phyloP scores from a whole-genome alignment of 1,140 invertebrate genomes.

The Ganaspis sp. region DNA sequence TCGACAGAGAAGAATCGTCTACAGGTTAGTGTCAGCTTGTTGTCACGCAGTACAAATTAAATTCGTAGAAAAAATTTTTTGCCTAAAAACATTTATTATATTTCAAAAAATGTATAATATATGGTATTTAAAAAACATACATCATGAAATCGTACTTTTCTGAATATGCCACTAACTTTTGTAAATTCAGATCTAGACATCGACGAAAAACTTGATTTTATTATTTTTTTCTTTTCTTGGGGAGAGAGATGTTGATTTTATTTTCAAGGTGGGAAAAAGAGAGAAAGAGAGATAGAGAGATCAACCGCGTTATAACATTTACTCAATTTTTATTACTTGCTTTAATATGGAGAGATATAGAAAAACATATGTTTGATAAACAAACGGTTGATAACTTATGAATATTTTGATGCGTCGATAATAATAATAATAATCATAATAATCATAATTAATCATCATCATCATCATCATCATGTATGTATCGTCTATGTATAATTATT shows the following conservation, averaged over 20 bases:
- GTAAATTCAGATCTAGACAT: slow-evolving; percentile 19
- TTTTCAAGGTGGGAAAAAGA: slow-evolving; percentile 43
- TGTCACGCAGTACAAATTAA: slow-evolving; percentile 30
- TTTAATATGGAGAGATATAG: slow-evolving; percentile 75
- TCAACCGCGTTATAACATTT: slow-evolving; percentile 68
- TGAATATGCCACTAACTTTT: slow-evolving; percentile 21
- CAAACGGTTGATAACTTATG: slow-evolving; percentile 74
- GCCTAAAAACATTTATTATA: slow-evolving; percentile 32
- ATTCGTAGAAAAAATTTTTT: slow-evolving; percentile 35
- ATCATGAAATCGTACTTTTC: slow-evolving; percentile 20
- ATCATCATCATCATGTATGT: slow-evolving; percentile 69
- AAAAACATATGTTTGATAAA: slow-evolving; percentile 75
- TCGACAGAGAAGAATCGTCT: slow-evolving; percentile 15
- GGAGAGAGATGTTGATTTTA: not conserved
- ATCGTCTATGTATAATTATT: slow-evolving; percentile 76
- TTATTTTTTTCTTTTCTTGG: no score
- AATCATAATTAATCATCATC: slow-evolving; percentile 66
- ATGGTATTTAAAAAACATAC: slow-evolving; percentile 24
- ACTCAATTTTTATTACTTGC: slow-evolving; percentile 75
- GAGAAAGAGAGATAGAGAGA: slow-evolving; percentile 35
- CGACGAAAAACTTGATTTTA: slow-evolving; percentile 9
- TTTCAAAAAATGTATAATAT: slow-evolving; percentile 29
- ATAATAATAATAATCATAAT: slow-evolving; percentile 66
- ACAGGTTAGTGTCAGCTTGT: slow-evolving; percentile 18
- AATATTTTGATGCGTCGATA: slow-evolving; percentile 75